Evolutionary conservation across 2,113 vertebrate species (phyloP).

Genomic region (Dryoscopus gambensis): DNA sequence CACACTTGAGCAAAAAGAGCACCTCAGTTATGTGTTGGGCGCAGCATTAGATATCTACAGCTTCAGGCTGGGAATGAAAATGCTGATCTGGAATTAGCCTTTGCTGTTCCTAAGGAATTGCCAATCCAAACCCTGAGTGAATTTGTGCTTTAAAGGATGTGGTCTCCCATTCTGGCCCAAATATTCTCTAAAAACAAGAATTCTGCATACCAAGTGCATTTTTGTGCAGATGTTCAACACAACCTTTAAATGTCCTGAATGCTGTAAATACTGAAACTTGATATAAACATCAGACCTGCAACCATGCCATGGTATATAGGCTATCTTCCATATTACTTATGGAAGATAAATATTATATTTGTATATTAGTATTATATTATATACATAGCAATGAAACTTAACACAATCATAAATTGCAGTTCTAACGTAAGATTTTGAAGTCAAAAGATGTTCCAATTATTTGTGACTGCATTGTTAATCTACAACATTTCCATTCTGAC

Average conservation of each 20-base stretch:
- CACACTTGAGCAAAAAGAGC: background rate
- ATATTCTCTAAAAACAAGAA: background rate
- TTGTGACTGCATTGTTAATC: background rate
- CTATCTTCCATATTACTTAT: background rate
- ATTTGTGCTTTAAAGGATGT: constrained; percentile 14
- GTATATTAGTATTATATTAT: too few relatives aligned
- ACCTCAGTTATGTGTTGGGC: background rate
- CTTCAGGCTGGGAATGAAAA: background rate
- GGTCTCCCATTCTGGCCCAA: background rate
- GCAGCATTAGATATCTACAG: background rate
- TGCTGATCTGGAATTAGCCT: background rate
- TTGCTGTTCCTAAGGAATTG: background rate
- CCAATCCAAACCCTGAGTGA: background rate
- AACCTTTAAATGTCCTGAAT: background rate
- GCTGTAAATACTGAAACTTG: background rate
- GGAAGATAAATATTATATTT: too few relatives aligned
- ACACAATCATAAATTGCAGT: background rate
- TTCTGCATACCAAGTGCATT: background rate
- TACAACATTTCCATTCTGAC: background rate
- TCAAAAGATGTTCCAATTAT: background rate
- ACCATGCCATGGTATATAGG: background rate
- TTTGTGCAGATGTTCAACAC: background rate
- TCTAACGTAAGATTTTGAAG: background rate
- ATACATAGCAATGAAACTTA: background rate
- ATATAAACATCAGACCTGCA: background rate